A percentile compares a stretch with the other conserved stretches of the same genome.
phyloP scores from a whole-genome alignment of 1,140 invertebrate genomes.

The Bombus confusus region DNA sequence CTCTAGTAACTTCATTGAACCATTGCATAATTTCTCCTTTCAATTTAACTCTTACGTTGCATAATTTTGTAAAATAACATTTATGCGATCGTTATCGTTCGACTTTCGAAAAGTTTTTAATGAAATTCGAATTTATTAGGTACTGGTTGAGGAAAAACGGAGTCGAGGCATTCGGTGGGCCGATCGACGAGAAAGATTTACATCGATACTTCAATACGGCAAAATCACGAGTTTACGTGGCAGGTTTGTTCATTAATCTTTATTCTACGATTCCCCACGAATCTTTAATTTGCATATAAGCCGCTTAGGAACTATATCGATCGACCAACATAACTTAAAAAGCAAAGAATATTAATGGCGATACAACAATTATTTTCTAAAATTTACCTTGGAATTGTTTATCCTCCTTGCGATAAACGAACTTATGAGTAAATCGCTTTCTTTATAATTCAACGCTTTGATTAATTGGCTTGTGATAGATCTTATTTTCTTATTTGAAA shows the following conservation, averaged over 20 bases:
- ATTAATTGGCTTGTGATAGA: background rate
- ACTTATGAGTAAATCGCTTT: background rate
- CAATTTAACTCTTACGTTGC: background rate
- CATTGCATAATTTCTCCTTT: background rate
- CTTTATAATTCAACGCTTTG: background rate
- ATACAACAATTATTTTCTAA: background rate
- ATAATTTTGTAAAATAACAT: background rate
- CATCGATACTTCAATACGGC: constrained; percentile 65
- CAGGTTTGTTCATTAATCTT: constrained; percentile 63
- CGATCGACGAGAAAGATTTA: constrained; percentile 52
- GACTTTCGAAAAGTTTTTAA: background rate
- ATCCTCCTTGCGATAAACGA: background rate
- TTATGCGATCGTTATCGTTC: too few species aligned
- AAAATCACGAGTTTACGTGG: constrained; percentile 65
- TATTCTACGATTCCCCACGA: background rate
- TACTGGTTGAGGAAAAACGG: constrained; percentile 68
- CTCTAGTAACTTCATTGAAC: background rate
- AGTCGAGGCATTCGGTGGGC: constrained; percentile 67
- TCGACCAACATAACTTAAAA: background rate
- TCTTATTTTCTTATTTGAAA: background rate
- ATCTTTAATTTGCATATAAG: background rate
- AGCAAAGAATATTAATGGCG: background rate
- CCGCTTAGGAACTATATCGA: background rate
- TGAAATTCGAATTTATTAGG: constrained; percentile 51
- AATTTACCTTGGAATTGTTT: background rate